phyloP scores from a whole-genome alignment of 2,113 vertebrate species.

The Eidolon helvum region DNA sequence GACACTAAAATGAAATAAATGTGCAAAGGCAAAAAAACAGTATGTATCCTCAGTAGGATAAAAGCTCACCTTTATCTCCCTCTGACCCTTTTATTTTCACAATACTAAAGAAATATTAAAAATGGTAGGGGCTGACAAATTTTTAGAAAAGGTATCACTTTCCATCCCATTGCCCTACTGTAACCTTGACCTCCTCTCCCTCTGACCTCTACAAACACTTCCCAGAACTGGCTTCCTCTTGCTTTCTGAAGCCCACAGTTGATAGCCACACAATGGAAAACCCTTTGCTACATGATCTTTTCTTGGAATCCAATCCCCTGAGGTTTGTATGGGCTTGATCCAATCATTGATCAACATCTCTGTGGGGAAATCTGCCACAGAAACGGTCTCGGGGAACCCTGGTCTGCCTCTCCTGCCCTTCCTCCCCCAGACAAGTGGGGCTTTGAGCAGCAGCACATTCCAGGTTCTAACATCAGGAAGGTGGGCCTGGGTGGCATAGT shows the following conservation, averaged over 20 bases:
- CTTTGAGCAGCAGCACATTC: not conserved
- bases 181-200: slow-evolving; percentile 70
- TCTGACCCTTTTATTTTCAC: slow-evolving; percentile 79
- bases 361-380: slow-evolving; percentile 17
- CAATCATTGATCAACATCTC: slow-evolving; percentile 36
- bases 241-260: slow-evolving; percentile 62
- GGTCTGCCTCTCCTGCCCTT: not conserved
- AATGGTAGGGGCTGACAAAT: slow-evolving; percentile 69
- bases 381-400: slow-evolving; percentile 6
- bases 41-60: slow-evolving; percentile 74
- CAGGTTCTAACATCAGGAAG: not conserved
- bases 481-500: not conserved
- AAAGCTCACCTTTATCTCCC: slow-evolving; percentile 77
- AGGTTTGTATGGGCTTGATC: slow-evolving; percentile 30
- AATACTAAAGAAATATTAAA: slow-evolving; percentile 78
- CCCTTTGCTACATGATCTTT: slow-evolving; percentile 21
- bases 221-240: slow-evolving; percentile 54
- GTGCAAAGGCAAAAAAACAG: slow-evolving; percentile 76
- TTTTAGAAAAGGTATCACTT: slow-evolving; percentile 72
- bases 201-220: slow-evolving; percentile 55
- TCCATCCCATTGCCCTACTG: slow-evolving; percentile 29
- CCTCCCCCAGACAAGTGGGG: not conserved
- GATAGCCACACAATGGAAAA: slow-evolving; percentile 41
- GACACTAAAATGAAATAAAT: slow-evolving; percentile 79
- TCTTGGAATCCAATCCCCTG: slow-evolving; percentile 51